A percentile compares a stretch with the other conserved stretches of the same genome.
Evolutionary conservation across 2,113 vertebrate genomes (phyloP).

Genomic region (Anhinga rufa): DNA sequence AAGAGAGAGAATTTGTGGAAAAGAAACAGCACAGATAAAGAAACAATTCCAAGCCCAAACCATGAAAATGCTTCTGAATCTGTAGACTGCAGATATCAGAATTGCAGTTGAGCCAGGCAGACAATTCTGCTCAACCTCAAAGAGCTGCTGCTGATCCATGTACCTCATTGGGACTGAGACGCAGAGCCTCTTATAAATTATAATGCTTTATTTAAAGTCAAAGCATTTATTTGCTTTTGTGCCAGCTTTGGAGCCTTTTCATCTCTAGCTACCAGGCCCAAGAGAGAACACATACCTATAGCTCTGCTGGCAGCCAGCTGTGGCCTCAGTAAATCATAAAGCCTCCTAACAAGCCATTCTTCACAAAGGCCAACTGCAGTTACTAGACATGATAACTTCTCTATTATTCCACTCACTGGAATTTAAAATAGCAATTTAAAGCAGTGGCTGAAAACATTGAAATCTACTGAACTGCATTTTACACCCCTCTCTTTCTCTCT

Average conservation of each 20-base stretch:
- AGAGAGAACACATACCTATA: conserved; percentile 73
- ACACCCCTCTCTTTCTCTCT: background rate
- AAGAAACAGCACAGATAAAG: background rate
- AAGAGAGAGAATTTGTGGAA: background rate
- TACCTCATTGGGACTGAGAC: conserved; percentile 56
- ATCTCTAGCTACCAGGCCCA: conserved; percentile 73
- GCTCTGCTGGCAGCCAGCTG: conserved; percentile 78
- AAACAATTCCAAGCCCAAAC: background rate
- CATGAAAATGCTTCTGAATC: conserved; percentile 44
- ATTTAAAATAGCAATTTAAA: conserved; percentile 72
- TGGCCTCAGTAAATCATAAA: conserved; percentile 76
- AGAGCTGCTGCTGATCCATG: conserved; percentile 62
- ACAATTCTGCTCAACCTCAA: conserved; percentile 63
- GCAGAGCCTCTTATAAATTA: conserved; percentile 63
- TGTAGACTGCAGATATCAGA: conserved; percentile 44
- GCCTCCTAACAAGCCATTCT: conserved; percentile 71
- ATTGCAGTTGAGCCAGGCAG: conserved; percentile 41
- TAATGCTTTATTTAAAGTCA: conserved; percentile 77
- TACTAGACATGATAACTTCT: conserved; percentile 67
- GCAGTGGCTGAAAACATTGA: conserved; percentile 33
- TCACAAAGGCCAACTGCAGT: conserved; percentile 69
- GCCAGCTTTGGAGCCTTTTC: conserved; percentile 78
- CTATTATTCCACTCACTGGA: conserved; percentile 68
- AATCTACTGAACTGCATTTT: conserved; percentile 6
- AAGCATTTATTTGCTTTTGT: conserved; percentile 78